phyloP scores from a whole-genome alignment of 2,888 invertebrate genomes.

The Glyphotaelius pellucidus region DNA sequence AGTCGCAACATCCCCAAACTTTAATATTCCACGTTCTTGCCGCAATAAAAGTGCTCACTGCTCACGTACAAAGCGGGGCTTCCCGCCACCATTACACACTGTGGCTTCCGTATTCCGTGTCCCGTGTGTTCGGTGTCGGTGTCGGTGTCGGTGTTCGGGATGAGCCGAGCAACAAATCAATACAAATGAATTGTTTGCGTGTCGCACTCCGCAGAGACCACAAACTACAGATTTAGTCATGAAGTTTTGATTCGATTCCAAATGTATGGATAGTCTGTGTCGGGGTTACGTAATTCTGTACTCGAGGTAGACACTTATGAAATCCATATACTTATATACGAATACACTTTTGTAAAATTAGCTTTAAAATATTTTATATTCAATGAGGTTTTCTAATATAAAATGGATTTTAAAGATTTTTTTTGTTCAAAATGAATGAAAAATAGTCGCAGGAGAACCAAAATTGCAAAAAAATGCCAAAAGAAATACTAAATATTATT shows the following conservation, averaged over 20 bases:
- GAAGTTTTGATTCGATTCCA: neutral
- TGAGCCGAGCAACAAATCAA: conserved; percentile 10
- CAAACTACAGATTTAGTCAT: neutral
- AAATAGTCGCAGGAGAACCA: no score
- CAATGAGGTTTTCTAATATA: no score
- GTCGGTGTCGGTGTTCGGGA: neutral
- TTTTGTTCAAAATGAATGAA: no score
- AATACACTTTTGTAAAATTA: no score
- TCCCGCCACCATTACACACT: neutral
- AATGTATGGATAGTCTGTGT: neutral
- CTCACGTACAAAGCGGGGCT: neutral
- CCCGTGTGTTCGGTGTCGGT: neutral
- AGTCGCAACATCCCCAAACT: neutral
- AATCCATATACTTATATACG: no score
- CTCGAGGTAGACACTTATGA: neutral
- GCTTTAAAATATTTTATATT: no score
- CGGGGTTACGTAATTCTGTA: neutral
- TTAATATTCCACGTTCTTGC: conserved; percentile 23
- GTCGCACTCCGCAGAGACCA: neutral
- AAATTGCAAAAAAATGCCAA: no score
- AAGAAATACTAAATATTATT: no score
- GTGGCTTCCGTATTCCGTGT: neutral
- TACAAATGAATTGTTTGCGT: conserved; percentile 13
- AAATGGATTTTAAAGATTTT: no score
- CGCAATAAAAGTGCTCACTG: conserved; percentile 9